Base-by-base conservation (phyloP, 2,113 vertebrate species). In the Murina feae region DNA sequence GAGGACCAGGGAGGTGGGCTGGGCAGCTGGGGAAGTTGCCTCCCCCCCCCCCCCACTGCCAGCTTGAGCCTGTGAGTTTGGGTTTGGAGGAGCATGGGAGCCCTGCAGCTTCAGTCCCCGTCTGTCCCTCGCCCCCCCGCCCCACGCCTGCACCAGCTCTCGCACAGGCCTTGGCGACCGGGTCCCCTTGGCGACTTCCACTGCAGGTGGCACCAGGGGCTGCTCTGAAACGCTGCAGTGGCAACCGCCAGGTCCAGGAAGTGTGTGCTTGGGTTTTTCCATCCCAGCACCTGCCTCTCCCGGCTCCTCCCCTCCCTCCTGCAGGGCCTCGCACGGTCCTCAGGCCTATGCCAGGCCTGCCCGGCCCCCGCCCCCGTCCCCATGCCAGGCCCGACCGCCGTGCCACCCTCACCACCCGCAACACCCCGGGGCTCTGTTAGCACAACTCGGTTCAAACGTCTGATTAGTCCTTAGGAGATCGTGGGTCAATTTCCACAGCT, bases 391-490 rank as follows among this genome's bases (percentile, higher is more conserved):
- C 68, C 28, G 1, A 1, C 35, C 23, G 1, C 47, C 0, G 14
- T 20, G 42, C 53, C 23, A 2, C 44, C 76, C 23, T 9, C 35
- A 4, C n/a, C 55, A 13, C 53, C 95, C 0, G 0, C 90, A 86
- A 30, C 83, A 72, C 96, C 97, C 1, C 0, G 85, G 91, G 96
- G 95, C 94, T 98, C 95, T 97, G 98, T 98, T 97, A 98, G 97
- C 97, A 92, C 97, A 96, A 25, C 97, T 89, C 20, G 2, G 97
- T 98, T 98, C 98, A 97, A 95, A 98, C 97, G 97, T 98, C 98
- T 98, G 98, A 98, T 98, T 98, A 98, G 98, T 98, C 96, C 97
- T 98, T 97, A 98, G 98, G 98, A 98, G 98, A 98, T 97, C 96
- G 76, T 94, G 97, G 98, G 98, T 98, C 98, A 98, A 97, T 98